Conservation (phyloP, 2,113 vertebrate genomes). For the Brachyhypopomus gauderio region DNA sequence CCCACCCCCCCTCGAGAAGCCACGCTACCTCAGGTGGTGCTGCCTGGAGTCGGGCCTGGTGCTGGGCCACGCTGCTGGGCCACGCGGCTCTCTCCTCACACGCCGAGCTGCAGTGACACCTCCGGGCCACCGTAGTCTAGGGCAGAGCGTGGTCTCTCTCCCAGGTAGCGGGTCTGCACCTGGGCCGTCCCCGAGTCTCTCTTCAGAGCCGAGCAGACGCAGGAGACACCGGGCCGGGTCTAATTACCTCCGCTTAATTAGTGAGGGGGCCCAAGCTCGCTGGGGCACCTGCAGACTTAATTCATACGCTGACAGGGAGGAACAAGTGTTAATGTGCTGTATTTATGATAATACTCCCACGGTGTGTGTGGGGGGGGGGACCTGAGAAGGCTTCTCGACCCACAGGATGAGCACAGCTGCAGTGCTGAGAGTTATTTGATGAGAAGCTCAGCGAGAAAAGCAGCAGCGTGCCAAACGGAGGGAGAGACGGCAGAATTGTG, state of each 20-base stretch:
- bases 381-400: conserved; percentile 52
- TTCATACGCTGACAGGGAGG: conserved; percentile 94
- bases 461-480: conserved; percentile 8
- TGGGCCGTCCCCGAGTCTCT: conserved; percentile 39
- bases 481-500: neutral
- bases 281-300: conserved; percentile 94
- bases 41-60: too few species aligned
- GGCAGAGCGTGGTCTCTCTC: conserved; percentile 23
- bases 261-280: conserved; percentile 90
- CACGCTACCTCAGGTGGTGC: too few species aligned
- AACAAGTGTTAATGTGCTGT: conserved; percentile 95
- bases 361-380: conserved; percentile 51
- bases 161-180: conserved; percentile 36
- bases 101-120: too few species aligned
- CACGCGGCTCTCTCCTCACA: too few species aligned
- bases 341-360: conserved; percentile 92
- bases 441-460: conserved; percentile 8
- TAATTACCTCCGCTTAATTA: conserved; percentile 95
- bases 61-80: too few species aligned
- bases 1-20: too few species aligned
- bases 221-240: conserved; percentile 72
- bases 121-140: neutral
- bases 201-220: conserved; percentile 52
- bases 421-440: conserved; percentile 46
- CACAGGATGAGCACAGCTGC: conserved; percentile 45